Base-by-base conservation (phyloP, 2,113 vertebrate species). In the Silurus asotus region DNA sequence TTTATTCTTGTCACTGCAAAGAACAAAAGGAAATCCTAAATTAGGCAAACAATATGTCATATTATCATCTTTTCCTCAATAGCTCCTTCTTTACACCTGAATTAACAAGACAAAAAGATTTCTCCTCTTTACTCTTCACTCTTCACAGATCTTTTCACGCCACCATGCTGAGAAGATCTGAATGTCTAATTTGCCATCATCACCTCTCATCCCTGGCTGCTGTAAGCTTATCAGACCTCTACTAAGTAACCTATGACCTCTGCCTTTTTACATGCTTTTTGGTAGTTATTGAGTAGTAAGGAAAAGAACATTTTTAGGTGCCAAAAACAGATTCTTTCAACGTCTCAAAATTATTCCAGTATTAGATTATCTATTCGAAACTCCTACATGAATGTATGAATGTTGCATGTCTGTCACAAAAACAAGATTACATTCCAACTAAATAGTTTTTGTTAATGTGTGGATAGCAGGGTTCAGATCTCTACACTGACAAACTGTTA, bases 211-310 rank as follows among this genome's bases (percentile, higher is more conserved):
- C 37, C 53, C 15, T 51, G 56, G 45, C 85, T 82, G 62, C 49
- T 64, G 51, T 88, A 85, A 85, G 87, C 82, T 74, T 80, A 64
- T 37, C 48, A 28, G 61, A 49, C 56, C 86, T 87, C 87, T 53
- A 74, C 82, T 59, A 78, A 88, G 85, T 55, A 78, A 75, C 89
- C 69, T 87, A 55, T 90, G 51, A 88, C 78, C 89, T 84, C 53
- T 69, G 80, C 74, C 75, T 78, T 72, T 78, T 78, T 78, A 65
- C n/a, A 56, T 37, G 37, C 37, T 58, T 85, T 69, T 85, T 65
- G 37, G 11, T 51, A n/a, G 82, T 7, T 58, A 51, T 70, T 53
- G 55, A 72, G 9, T 23, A 58, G 64, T 59, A 53, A 58, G 53
- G 13, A 80, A 80, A 72, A 75, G 45, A 23, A 84, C 25, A 20